Evolutionary conservation across 2,113 vertebrate genomes (phyloP).

Genomic region (Collichthys lucidus): DNA sequence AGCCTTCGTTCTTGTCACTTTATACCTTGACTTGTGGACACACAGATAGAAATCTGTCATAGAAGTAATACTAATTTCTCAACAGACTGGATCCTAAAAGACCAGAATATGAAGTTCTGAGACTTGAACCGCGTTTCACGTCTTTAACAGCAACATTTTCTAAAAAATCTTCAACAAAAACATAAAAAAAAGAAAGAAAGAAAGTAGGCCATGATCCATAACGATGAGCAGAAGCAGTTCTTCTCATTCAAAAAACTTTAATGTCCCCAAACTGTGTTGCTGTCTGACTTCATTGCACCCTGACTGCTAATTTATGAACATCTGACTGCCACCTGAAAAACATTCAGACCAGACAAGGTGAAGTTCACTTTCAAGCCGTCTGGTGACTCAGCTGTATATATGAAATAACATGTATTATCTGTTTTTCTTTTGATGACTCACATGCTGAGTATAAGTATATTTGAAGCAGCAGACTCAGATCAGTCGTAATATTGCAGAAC

Average conservation of each 20-base stretch:
- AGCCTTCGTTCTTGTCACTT: neutral
- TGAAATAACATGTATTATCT: slow-evolving; percentile 6
- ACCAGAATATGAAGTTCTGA: neutral
- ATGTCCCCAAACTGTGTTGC: slow-evolving; percentile 13
- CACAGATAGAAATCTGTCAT: neutral
- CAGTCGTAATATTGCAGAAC: neutral
- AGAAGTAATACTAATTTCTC: neutral
- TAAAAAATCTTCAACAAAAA: neutral
- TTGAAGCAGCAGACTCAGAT: neutral
- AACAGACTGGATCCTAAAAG: neutral
- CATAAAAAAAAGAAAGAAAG: no score
- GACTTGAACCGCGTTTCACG: neutral
- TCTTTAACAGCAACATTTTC: slow-evolving; percentile 11
- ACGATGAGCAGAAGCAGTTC: slow-evolving; percentile 12
- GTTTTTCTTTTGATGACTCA: neutral
- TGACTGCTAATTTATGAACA: slow-evolving; percentile 20
- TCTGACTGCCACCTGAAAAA: slow-evolving; percentile 10
- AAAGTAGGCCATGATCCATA: slow-evolving; percentile 34
- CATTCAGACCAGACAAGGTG: slow-evolving; percentile 7
- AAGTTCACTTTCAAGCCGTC: slow-evolving; percentile 1
- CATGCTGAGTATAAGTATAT: neutral
- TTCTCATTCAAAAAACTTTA: neutral
- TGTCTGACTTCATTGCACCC: neutral
- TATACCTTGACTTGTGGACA: neutral
- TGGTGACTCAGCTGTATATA: slow-evolving; percentile 9